These are phyloP conservation scores for Zeus faber DNA, from an alignment of 2,113 vertebrate species.

Conservation along the genomic window DNA sequence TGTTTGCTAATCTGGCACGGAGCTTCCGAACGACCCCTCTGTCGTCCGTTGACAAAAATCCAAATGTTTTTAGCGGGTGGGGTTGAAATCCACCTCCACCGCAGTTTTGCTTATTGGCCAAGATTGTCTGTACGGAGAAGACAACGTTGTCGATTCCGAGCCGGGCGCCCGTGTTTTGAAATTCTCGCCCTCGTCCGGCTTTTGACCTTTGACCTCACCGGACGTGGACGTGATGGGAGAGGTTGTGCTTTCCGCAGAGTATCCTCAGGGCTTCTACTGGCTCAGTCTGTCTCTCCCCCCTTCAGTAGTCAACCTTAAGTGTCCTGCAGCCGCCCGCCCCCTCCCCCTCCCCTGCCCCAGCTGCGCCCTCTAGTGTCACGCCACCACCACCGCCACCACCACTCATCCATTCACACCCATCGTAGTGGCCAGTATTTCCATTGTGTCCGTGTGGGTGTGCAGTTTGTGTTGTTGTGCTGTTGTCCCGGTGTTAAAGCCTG, in stretches of 20 bases:
- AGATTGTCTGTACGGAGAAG: no score
- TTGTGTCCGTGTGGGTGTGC: conserved; percentile 36
- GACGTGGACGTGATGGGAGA: conserved; percentile 54
- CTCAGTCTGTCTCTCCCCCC: conserved; percentile 26
- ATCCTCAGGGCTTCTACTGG: conserved; percentile 33
- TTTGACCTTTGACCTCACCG: neutral
- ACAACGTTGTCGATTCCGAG: no score
- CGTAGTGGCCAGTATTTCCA: conserved; percentile 39
- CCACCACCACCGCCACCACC: neutral
- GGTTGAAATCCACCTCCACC: no score
- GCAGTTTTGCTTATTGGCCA: no score
- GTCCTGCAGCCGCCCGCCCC: conserved; percentile 46
- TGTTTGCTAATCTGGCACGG: no score
- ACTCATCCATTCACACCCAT: conserved; percentile 27
- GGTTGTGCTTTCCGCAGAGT: conserved; percentile 39
- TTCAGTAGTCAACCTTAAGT: conserved; percentile 61
- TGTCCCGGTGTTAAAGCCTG: neutral
- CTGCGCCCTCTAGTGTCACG: conserved; percentile 50
- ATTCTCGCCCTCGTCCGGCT: conserved; percentile 4
- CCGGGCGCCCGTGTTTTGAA: conserved; percentile 20
- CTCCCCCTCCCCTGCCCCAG: conserved; percentile 23
- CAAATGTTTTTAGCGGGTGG: no score
- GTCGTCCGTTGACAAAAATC: no score
- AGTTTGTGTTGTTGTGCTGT: neutral
- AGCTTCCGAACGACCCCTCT: no score